These are phyloP conservation scores for Lasioglossum morio DNA, from an alignment of 2,888 invertebrate genomes.

Conservation along the genomic window DNA sequence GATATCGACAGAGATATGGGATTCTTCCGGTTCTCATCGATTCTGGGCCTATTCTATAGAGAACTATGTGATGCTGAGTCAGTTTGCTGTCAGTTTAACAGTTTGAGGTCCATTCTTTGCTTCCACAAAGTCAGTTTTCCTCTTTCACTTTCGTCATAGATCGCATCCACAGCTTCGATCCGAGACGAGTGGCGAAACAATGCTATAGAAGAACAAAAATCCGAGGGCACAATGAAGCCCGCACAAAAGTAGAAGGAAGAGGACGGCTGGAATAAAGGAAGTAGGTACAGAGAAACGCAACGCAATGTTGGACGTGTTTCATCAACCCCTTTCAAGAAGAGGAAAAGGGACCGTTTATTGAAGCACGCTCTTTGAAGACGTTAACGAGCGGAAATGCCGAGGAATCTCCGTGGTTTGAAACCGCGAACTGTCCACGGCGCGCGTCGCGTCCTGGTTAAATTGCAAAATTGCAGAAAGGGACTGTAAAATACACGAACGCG, in stretches of 20 bases:
- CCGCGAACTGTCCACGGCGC: neutral
- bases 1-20: neutral
- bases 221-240: conserved; percentile 18
- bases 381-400: conserved; percentile 35
- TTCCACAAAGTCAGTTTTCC: neutral
- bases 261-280: neutral
- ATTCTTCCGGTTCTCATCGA: neutral
- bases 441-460: neutral
- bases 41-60: neutral
- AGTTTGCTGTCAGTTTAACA: neutral
- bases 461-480: neutral
- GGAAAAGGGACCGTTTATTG: conserved; percentile 10
- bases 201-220: conserved; percentile 35
- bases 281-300: conserved; percentile 4
- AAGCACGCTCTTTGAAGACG: conserved; percentile 28
- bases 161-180: neutral
- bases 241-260: conserved; percentile 11
- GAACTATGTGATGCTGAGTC: neutral
- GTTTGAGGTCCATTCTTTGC: neutral
- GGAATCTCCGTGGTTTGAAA: neutral
- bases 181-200: conserved; percentile 18
- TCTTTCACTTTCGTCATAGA: neutral
- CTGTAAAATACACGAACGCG: neutral
- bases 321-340: conserved; percentile 16
- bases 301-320: conserved; percentile 29